Conservation (phyloP, 2,888 invertebrate species). For the Polyploca ridens region DNA sequence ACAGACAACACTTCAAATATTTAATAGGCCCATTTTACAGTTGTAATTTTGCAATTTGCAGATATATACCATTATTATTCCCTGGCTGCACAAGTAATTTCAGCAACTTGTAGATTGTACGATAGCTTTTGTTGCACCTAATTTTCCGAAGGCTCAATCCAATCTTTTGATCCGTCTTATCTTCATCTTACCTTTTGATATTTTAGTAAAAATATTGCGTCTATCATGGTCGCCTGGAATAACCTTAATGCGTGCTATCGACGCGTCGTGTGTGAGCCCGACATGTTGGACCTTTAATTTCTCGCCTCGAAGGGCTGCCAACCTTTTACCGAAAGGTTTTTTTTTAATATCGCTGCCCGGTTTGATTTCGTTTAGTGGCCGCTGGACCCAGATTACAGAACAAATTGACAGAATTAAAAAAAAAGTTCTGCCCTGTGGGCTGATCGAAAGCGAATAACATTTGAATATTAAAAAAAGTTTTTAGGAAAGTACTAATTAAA, state of each 20-base stretch:
- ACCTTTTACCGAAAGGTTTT: conserved; percentile 45
- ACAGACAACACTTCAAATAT: conserved; percentile 18
- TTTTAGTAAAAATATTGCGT: no score
- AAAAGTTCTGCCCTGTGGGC: conserved; percentile 33
- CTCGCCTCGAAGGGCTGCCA: conserved; percentile 58
- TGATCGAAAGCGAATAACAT: conserved; percentile 27
- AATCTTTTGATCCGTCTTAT: no score
- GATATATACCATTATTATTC: no score
- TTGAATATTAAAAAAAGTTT: conserved; percentile 14
- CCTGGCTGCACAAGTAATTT: no score
- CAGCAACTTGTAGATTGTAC: no score
- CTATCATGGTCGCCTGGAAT: conserved; percentile 40
- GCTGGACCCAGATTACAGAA: conserved; percentile 29
- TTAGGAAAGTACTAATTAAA: neutral
- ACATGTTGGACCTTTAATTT: conserved; percentile 63
- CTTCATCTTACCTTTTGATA: no score
- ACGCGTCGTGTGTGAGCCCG: conserved; percentile 27
- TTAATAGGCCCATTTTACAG: neutral
- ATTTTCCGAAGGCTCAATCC: no score
- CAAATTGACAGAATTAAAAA: conserved; percentile 44
- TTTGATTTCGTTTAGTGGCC: conserved; percentile 50
- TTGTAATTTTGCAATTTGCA: no score
- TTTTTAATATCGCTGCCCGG: conserved; percentile 50
- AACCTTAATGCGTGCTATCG: conserved; percentile 49
- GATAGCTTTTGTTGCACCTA: no score